Conservation (phyloP, 2,113 vertebrate genomes). For the Anolis sagrei region DNA sequence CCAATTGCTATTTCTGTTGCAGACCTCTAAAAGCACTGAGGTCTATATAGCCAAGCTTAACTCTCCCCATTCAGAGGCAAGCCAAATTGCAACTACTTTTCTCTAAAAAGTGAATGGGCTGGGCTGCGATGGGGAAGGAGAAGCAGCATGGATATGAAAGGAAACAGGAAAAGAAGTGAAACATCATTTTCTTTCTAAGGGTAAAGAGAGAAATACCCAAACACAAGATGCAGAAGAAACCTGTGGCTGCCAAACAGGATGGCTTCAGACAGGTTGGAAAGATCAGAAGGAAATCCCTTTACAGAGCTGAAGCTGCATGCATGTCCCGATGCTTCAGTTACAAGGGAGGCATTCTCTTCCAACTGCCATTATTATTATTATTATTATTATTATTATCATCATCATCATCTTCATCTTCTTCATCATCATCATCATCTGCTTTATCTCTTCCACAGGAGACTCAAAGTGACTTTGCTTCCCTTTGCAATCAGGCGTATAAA, state of each 20-base stretch:
- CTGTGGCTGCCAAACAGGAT: background rate
- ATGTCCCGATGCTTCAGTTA: background rate
- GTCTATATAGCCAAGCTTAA: background rate
- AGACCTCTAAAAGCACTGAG: background rate
- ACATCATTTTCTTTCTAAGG: background rate
- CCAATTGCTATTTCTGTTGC: background rate
- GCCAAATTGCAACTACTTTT: background rate
- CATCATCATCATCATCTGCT: too few species aligned
- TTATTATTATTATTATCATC: too few species aligned
- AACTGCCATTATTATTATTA: background rate
- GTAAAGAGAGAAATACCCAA: background rate
- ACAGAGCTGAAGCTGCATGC: background rate
- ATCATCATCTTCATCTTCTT: too few species aligned
- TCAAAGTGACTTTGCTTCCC: too few species aligned
- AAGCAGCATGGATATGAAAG: background rate
- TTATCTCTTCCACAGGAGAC: too few species aligned
- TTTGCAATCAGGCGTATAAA: too few species aligned
- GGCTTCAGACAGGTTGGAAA: background rate
- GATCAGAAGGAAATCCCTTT: background rate
- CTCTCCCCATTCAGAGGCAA: background rate
- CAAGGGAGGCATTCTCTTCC: background rate
- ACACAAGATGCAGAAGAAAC: background rate
- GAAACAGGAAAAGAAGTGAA: background rate
- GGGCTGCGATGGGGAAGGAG: background rate
- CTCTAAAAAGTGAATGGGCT: background rate